Base-by-base conservation (phyloP, 53 echinoderm and acorn worm species). In the Echinarachnius parma region DNA sequence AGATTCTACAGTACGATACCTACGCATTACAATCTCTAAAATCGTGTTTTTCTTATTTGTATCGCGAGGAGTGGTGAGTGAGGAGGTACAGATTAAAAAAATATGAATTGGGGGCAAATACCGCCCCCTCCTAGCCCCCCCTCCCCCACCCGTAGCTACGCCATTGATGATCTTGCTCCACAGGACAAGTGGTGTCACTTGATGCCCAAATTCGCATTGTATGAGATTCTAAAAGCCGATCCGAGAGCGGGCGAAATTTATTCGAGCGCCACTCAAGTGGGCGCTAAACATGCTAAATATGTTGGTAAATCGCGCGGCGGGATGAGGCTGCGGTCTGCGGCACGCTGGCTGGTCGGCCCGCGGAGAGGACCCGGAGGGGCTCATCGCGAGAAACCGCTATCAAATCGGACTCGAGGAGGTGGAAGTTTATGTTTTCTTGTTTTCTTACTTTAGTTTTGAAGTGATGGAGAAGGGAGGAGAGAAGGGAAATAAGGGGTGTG, bases 241-340 rank as follows among this genome's bases (percentile, higher is more conserved):
- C 65, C 37, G 30, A 46, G 20, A 45, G 65, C 16, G 28, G 65
- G 48, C 18, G 39, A 65, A 65, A 46, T 65, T 65, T 46, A 46
- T 65, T 30, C 18, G 44, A 65, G 65, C 22, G 65, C 28, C 65
- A 45, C 46, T 31, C 45, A 65, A 25, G 47, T 28, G 65, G 7
- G 7, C 42, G 42, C 13, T n/a, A n/a, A n/a, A n/a, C n/a, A n/a
- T n/a, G n/a, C n/a, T n/a, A 36, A 65, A 46, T 46, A 65, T 25
- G 44, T 46, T 29, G 37, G 28, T 42, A 65, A 42, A 46, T 47
- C 15, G 27, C 27, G 15, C 25, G 1, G 42, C 13, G 48, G 46
- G 11, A 29, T 45, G 13, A 19, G 65, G 37, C 19, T 19, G 24
- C 13, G 24, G 65, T 27, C 45, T 46, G 65, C 16, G 65, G 45